Conservation (phyloP, 2,888 invertebrate genomes). For the Drosophila mulleri region DNA sequence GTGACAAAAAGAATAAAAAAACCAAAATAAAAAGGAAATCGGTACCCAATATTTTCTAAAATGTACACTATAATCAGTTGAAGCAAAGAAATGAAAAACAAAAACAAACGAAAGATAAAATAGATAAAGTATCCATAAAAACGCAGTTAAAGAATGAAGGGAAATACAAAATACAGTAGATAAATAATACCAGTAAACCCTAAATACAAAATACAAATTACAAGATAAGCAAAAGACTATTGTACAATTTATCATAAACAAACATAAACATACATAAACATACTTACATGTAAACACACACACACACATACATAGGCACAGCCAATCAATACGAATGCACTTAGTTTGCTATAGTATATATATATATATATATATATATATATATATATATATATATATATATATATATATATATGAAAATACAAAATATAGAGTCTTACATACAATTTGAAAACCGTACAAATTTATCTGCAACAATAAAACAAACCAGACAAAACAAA, state of each 20-base stretch:
- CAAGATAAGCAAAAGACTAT: constrained; percentile 39
- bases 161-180: constrained; percentile 19
- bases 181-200: constrained; percentile 5
- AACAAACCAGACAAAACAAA: constrained; percentile 32
- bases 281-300: constrained; percentile 48
- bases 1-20: constrained; percentile 34
- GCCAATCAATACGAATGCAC: constrained; percentile 60
- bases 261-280: constrained; percentile 27
- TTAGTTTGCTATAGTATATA: constrained; percentile 74
- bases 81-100: background rate
- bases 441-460: constrained; percentile 73
- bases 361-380: constrained; percentile 29
- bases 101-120: constrained; percentile 10
- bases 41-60: constrained; percentile 53
- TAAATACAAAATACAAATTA: constrained; percentile 14
- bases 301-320: constrained; percentile 20
- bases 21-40: constrained; percentile 34
- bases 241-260: constrained; percentile 37
- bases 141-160: background rate
- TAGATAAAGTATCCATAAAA: background rate
- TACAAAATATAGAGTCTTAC: constrained; percentile 37
- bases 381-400: constrained; percentile 59
- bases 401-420: constrained; percentile 16
- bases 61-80: constrained; percentile 19
- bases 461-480: constrained; percentile 70